phyloP scores from a whole-genome alignment of 92 coral and sea anemone genomes.

The Heteractis magnifica region DNA sequence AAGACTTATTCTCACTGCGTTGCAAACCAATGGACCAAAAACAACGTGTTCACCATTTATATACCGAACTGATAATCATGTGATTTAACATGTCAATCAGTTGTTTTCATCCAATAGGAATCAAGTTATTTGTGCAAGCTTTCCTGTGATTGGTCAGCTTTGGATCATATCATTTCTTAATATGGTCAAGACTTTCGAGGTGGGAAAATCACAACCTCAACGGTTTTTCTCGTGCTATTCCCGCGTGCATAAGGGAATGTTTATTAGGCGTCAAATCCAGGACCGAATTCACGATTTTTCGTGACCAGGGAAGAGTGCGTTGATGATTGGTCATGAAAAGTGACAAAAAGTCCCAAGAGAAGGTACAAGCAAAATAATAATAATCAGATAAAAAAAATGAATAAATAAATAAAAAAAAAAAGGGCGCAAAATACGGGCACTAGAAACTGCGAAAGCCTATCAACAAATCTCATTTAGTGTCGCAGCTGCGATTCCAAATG shows the following conservation, averaged over 20 bases:
- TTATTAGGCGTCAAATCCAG: conserved; percentile 3
- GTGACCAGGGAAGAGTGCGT: background rate
- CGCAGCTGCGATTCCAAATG: too few relatives aligned
- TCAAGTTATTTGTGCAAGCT: background rate
- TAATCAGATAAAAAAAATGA: too few relatives aligned
- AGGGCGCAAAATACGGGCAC: background rate
- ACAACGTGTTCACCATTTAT: background rate
- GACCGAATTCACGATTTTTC: background rate
- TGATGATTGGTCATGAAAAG: conserved; percentile 1
- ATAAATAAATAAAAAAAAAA: background rate
- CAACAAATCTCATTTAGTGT: too few relatives aligned
- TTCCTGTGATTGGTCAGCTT: background rate
- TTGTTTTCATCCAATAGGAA: conserved; percentile 6
- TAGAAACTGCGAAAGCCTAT: too few relatives aligned
- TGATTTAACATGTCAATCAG: conserved; percentile 4
- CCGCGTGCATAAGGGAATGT: conserved; percentile 8
- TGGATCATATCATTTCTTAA: too few relatives aligned
- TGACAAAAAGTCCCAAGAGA: background rate
- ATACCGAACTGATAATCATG: conserved; percentile 1
- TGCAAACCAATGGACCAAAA: background rate
- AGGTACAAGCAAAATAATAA: background rate
- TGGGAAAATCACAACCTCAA: background rate
- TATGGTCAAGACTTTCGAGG: too few relatives aligned
- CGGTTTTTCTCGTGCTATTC: background rate
- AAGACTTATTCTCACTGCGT: background rate